Base-by-base conservation (phyloP, 2,113 vertebrate species). In the Tupaia tana region DNA sequence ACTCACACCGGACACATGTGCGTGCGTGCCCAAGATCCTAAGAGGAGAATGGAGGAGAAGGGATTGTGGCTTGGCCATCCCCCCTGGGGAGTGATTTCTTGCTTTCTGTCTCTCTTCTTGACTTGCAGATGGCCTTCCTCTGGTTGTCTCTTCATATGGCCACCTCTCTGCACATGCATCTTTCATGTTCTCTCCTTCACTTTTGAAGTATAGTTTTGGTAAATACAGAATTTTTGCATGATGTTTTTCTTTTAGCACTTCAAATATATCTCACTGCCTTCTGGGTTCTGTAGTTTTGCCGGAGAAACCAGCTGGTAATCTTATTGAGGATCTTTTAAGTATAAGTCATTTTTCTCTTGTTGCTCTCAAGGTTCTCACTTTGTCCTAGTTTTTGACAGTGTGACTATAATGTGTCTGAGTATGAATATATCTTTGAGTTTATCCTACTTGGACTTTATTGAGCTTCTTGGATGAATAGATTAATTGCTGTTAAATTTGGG, bases 121-220 rank as follows among this genome's bases (percentile, higher is more conserved):
- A 16, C 27, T 58, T 92, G 29, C 24, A 19, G 61, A 34, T 67
- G 63, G 54, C 18, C 9, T 19, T 15, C 74, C 9, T 59, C 29
- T 89, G 58, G 27, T 15, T 77, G 34, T 31, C 43, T 27, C 12
- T 19, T 43, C 64, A 27, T 15, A 0, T 25, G 64, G 5, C 59
- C 15, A 12, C 16, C n/a, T 75, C n/a, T 75, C 10, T 75, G 80
- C 20, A 27, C 14, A 19, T 11, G 24, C 15, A 19, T 64, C 7
- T 19, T 16, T 84, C 20, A 11, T 66, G n/a, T 77, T 27, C 9
- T 64, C 71, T 73, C 22, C 29, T 84, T 84, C 34, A 34, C 18
- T 92, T 73, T 90, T 86, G 27, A 95, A 86, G 56, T 20, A 66
- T 22, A 66, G 16, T 95, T 95, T 90, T 81, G 10, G 16, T 77